Evolutionary conservation across 2,113 vertebrate genomes (phyloP), one percentile per base, ranked within the genome.

Genomic region (Ammodytes dubius): DNA sequence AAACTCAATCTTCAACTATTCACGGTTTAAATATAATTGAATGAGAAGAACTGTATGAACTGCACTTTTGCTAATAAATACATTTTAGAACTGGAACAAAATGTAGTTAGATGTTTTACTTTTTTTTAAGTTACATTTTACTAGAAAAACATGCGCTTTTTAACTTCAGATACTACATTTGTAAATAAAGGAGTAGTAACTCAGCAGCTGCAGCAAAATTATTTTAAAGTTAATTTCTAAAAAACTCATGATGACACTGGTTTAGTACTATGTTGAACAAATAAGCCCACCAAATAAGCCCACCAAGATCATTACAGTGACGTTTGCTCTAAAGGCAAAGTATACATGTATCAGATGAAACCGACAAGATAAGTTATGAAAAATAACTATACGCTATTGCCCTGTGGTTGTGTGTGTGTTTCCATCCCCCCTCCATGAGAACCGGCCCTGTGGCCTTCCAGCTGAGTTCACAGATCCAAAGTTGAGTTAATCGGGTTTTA

Each of bases 401-500:
- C 68, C 60, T 14, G 50, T 76, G 50, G n/a, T 39, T 75, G 69
- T 83, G 68, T 80, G 77, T 86, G 84, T 89, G 77, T 86, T 83
- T 89, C 78, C 79, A 50, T 82, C 79, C 73, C 89, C 72, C 87
- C 79, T 89, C 54, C 79, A 87, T 93, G 89, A 91, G 89, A 94
- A 93, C 87, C 79, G 67, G 69, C 75, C 81, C 87, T 90, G 84
- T 79, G 84, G 76, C 83, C 89, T 95, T 95, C 94, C 91, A 90
- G 77, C 87, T 93, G 93, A 95, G 82, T 95, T 94, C 88, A 93
- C 93, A 92, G 82, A 94, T 91, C 90, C 83, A 85, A 89, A 93
- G 93, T 90, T 78, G 83, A 90, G 86, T 83, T 94, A 93, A 95
- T 95, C 93, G 93, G 87, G 75, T 91, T 91, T 93, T 93, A 92